Evolutionary conservation across 2,797 vertebrate genomes (phyloP).

Genomic region (Chelmon rostratus): DNA sequence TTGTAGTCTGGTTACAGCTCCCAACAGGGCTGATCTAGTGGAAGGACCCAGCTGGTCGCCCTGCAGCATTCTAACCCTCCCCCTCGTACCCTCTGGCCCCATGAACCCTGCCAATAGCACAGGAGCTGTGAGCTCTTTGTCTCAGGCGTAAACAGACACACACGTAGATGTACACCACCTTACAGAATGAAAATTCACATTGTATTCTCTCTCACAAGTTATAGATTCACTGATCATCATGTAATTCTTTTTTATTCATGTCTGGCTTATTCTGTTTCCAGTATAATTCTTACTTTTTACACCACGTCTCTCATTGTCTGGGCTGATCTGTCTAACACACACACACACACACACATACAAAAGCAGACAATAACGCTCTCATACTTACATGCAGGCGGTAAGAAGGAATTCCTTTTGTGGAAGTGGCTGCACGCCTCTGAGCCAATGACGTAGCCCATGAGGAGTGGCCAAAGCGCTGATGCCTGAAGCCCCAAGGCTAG

Average conservation of each 20-base stretch:
- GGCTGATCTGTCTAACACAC: slow-evolving; percentile 43
- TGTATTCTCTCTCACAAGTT: slow-evolving; percentile 6
- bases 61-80: slow-evolving; percentile 79
- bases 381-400: slow-evolving; percentile 75
- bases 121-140: slow-evolving; percentile 84
- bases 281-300: slow-evolving; percentile 4
- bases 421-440: slow-evolving; percentile 79
- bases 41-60: slow-evolving; percentile 85
- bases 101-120: slow-evolving; percentile 82
- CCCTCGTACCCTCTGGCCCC: slow-evolving; percentile 84
- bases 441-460: slow-evolving; percentile 74
- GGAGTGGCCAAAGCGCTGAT: slow-evolving; percentile 77
- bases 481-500: slow-evolving; percentile 78
- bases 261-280: slow-evolving; percentile 38
- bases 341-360: slow-evolving; percentile 23
- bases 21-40: slow-evolving; percentile 83
- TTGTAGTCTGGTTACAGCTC: slow-evolving; percentile 81
- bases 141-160: slow-evolving; percentile 52
- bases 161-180: slow-evolving; percentile 10
- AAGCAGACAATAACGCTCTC: slow-evolving; percentile 51
- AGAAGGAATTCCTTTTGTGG: slow-evolving; percentile 92
- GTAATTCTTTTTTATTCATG: background rate
- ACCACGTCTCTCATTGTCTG: background rate
- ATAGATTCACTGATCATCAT: background rate
- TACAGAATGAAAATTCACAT: slow-evolving; percentile 14